phyloP scores from a whole-genome alignment of 2,113 vertebrate genomes.

The Rhinopithecus roxellana region DNA sequence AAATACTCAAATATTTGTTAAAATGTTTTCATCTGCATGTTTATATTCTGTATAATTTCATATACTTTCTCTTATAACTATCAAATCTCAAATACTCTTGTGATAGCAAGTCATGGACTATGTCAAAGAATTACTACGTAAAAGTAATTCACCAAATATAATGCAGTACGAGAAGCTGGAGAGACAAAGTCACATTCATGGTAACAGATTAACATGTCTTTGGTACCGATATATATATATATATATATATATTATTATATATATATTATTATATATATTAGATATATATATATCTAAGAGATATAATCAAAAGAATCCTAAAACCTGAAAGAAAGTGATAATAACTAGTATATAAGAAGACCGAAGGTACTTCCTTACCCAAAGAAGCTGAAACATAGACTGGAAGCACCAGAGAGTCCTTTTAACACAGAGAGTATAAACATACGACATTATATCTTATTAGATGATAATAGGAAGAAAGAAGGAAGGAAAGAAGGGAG shows the following conservation, averaged over 20 bases:
- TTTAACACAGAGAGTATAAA: conserved; percentile 18
- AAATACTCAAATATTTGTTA: background rate
- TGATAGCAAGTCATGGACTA: background rate
- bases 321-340: conserved; percentile 6
- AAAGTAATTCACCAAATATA: conserved; percentile 35
- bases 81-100: conserved; percentile 17
- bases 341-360: conserved; percentile 27
- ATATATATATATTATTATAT: too few relatives aligned
- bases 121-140: background rate
- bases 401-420: conserved; percentile 41
- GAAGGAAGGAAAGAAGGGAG: background rate
- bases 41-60: background rate
- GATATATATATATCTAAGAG: too few relatives aligned
- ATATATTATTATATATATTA: too few relatives aligned
- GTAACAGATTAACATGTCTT: conserved; percentile 6
- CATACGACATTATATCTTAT: conserved; percentile 1
- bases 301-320: background rate
- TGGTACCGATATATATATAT: background rate
- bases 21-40: background rate
- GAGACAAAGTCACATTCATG: conserved; percentile 18
- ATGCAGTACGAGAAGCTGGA: background rate
- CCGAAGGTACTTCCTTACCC: background rate
- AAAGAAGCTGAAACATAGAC: conserved; percentile 28
- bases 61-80: background rate
- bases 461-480: background rate